These are phyloP conservation scores for Corythornis madagascariensis DNA, from an alignment of 2,113 vertebrate genomes.

Conservation along the genomic window DNA sequence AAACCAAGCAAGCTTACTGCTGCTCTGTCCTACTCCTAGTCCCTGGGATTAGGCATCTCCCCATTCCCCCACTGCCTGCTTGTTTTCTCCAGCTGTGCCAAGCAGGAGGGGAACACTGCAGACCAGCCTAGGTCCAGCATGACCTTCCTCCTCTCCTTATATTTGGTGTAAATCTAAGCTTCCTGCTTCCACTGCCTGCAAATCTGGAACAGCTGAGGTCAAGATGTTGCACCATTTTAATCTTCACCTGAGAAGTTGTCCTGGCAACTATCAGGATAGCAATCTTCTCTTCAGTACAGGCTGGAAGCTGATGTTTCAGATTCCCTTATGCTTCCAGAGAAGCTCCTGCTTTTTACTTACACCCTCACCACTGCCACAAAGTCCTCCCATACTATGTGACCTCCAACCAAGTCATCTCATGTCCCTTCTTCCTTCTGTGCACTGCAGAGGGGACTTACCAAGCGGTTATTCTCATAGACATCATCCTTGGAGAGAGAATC, in stretches of 20 bases:
- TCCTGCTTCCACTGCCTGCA: background rate
- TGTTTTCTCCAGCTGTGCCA: background rate
- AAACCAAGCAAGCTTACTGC: background rate
- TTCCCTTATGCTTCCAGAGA: background rate
- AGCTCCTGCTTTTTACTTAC: background rate
- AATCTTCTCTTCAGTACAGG: background rate
- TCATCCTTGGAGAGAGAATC: slow-evolving; percentile 94
- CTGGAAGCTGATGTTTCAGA: background rate
- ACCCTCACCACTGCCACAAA: background rate
- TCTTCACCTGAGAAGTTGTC: background rate
- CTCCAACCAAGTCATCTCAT: background rate
- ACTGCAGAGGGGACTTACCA: slow-evolving; percentile 83
- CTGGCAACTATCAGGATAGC: background rate
- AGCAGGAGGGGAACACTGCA: background rate
- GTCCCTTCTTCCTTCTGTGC: background rate
- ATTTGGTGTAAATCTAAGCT: background rate
- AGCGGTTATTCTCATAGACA: slow-evolving; percentile 92
- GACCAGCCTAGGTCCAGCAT: background rate
- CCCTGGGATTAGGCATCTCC: background rate
- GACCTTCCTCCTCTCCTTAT: background rate
- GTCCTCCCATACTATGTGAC: background rate
- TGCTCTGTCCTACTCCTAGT: background rate
- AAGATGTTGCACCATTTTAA: background rate
- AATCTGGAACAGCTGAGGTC: background rate
- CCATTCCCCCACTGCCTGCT: background rate